Evolutionary conservation across 2,888 invertebrate genomes (phyloP).

Genomic region (Eudemis profundana): DNA sequence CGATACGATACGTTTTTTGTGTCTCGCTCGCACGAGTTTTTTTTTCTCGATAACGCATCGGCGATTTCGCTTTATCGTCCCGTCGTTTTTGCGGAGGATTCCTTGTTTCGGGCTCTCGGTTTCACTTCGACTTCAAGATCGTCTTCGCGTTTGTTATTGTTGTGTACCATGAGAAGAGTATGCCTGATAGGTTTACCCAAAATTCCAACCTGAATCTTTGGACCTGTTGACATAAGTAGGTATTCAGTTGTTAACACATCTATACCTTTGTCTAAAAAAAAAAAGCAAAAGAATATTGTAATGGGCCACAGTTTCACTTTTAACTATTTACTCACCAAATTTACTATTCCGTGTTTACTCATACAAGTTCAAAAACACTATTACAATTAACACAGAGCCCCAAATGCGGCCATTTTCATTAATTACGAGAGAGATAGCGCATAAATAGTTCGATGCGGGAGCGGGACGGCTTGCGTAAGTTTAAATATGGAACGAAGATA

Average conservation of each 20-base stretch:
- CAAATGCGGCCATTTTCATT: conserved; percentile 57
- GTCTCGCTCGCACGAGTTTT: conserved; percentile 81
- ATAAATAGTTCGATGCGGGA: conserved; percentile 33
- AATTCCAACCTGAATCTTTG: too few species aligned
- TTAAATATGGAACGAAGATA: conserved; percentile 44
- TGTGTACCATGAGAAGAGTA: too few species aligned
- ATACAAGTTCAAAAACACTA: conserved; percentile 41
- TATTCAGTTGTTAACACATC: neutral
- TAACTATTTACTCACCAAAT: conserved; percentile 8
- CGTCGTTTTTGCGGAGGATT: conserved; percentile 81
- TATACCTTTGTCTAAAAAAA: too few species aligned
- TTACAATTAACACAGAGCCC: conserved; percentile 40
- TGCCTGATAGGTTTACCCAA: too few species aligned
- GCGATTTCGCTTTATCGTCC: conserved; percentile 83
- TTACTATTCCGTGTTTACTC: conserved; percentile 35
- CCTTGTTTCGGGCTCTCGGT: conserved; percentile 71
- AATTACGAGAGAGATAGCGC: conserved; percentile 51
- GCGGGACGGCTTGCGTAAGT: conserved; percentile 30
- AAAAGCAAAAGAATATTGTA: neutral
- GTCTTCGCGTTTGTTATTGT: conserved; percentile 16
- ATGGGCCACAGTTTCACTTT: neutral
- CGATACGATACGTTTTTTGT: conserved; percentile 82
- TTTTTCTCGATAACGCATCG: conserved; percentile 80
- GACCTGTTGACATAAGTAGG: neutral
- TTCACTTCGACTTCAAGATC: conserved; percentile 26